phyloP scores from a whole-genome alignment of 2,797 vertebrate genomes.

The Hyperoplus immaculatus region DNA sequence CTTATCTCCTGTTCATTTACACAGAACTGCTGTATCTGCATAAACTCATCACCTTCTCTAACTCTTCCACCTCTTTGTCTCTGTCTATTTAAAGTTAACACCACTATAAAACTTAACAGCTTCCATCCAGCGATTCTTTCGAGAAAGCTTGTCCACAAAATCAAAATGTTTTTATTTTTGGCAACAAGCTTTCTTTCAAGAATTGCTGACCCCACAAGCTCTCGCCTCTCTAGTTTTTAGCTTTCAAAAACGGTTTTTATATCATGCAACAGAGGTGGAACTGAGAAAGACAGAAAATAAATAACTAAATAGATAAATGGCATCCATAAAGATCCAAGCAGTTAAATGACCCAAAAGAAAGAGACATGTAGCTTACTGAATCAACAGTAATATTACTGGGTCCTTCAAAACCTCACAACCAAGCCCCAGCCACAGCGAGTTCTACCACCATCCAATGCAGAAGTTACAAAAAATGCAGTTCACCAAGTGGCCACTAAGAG shows the following conservation, averaged over 20 bases:
- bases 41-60: not conserved
- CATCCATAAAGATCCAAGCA: not conserved
- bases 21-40: conserved; percentile 8
- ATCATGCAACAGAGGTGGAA: not conserved
- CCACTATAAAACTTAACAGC: not conserved
- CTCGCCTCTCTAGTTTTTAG: not conserved
- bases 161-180: no score
- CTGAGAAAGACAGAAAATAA: not conserved
- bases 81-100: not conserved
- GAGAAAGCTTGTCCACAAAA: no score
- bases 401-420: no score
- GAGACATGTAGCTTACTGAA: not conserved
- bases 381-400: no score
- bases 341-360: not conserved
- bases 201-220: not conserved
- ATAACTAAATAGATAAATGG: not conserved
- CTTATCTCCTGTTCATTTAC: conserved; percentile 26
- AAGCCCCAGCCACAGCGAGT: no score
- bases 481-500: no score
- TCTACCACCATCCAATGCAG: no score
- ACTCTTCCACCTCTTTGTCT: not conserved
- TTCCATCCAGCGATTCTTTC: not conserved
- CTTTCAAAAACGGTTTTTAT: not conserved
- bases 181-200: no score
- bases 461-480: no score